These are phyloP conservation scores for Phortica variegata DNA, from an alignment of 1,140 invertebrate species.

Conservation along the genomic window DNA sequence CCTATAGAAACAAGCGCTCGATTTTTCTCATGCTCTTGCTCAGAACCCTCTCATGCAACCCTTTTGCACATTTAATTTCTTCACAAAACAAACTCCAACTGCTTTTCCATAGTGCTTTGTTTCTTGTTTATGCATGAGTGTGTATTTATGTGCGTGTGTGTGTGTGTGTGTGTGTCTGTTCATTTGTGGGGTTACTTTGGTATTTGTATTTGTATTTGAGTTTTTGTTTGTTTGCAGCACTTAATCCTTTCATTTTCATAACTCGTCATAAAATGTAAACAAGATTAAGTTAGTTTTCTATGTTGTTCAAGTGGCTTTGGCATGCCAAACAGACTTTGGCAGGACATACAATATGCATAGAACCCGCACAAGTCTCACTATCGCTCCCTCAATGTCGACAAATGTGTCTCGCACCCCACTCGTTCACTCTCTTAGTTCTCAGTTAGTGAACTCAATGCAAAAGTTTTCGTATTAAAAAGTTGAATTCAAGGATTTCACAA, in stretches of 20 bases:
- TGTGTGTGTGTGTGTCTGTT: slow-evolving; percentile 15
- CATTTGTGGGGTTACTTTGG: no score
- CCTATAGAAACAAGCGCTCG: no score
- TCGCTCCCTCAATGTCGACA: no score
- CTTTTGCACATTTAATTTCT: slow-evolving; percentile 43
- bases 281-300: slow-evolving; percentile 52
- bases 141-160: slow-evolving; percentile 9
- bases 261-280: slow-evolving; percentile 54
- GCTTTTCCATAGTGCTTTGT: no score
- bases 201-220: slow-evolving; percentile 49
- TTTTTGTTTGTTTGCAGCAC: no score
- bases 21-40: slow-evolving; percentile 10
- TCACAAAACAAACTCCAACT: no score
- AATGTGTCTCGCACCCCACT: no score
- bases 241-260: slow-evolving; percentile 54
- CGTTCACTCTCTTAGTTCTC: no score
- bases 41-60: slow-evolving; percentile 42
- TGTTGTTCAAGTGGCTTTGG: slow-evolving; percentile 48
- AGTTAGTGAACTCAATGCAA: slow-evolving; percentile 33
- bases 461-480: slow-evolving; percentile 55
- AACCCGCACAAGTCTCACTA: no score
- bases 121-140: slow-evolving; percentile 9
- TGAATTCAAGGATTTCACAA: slow-evolving; percentile 53
- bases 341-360: no score
- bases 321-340: background rate